Conservation (phyloP, 2,797 vertebrate species). For the Schizopygopsis malacanthus region DNA sequence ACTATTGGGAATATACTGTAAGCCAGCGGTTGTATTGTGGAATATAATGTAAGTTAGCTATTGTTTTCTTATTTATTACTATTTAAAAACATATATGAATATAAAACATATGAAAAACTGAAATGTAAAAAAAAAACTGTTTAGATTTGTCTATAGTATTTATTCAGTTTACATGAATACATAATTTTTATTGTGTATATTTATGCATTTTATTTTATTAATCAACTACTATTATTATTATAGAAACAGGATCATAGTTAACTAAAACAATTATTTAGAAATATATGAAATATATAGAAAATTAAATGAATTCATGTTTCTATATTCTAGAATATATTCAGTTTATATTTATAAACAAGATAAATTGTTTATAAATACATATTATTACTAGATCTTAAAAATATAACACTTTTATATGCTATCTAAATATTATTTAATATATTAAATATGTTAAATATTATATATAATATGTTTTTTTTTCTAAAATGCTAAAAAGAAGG, state of each 20-base stretch:
- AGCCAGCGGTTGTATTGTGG: background rate
- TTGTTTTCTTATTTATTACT: background rate
- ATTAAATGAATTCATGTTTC: too few relatives aligned
- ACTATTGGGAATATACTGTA: background rate
- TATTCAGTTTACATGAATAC: background rate
- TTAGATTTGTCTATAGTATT: background rate
- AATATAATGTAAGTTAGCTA: too few relatives aligned
- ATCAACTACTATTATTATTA: background rate
- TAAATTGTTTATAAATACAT: too few relatives aligned
- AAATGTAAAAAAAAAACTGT: too few relatives aligned
- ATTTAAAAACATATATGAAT: background rate
- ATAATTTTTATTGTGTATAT: background rate
- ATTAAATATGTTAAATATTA: background rate
- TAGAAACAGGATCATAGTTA: too few relatives aligned
- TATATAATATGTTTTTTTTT: background rate
- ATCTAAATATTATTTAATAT: background rate
- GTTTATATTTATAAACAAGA: background rate
- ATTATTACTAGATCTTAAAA: too few relatives aligned
- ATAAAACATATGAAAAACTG: background rate
- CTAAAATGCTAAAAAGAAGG: background rate
- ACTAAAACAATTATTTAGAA: too few relatives aligned
- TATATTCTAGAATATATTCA: background rate
- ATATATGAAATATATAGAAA: too few relatives aligned
- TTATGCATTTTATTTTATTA: background rate
- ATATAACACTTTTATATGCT: too few relatives aligned